A percentile compares a stretch with the other conserved stretches of the same genome.
These are phyloP conservation scores for Pseudomugil tenellus DNA, from an alignment of 2,797 vertebrate genomes.

Conservation along the genomic window DNA sequence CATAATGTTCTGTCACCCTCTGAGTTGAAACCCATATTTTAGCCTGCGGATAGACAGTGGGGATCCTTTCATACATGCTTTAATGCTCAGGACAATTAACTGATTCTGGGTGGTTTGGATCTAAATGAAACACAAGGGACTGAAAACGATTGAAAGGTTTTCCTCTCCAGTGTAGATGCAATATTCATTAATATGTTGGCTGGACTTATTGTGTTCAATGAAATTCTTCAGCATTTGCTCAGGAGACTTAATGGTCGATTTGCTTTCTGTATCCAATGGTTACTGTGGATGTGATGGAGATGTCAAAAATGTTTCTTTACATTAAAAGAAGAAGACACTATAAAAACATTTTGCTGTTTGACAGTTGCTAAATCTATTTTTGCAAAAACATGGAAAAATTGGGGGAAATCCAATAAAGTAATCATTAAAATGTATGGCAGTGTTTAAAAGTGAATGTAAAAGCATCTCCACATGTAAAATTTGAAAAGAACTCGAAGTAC, in stretches of 20 bases:
- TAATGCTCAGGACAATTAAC: slow-evolving; percentile 66
- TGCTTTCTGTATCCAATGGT: slow-evolving; percentile 15
- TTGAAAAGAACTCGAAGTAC: background rate
- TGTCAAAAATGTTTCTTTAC: background rate
- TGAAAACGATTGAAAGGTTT: slow-evolving; percentile 56
- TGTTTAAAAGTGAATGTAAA: background rate
- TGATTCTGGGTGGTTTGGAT: slow-evolving; percentile 65
- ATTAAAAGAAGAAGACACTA: background rate
- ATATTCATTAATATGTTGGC: slow-evolving; percentile 67
- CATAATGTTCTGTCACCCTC: slow-evolving; percentile 53
- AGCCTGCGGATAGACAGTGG: slow-evolving; percentile 38
- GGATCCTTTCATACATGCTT: slow-evolving; percentile 57
- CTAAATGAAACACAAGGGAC: slow-evolving; percentile 71
- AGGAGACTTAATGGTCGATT: slow-evolving; percentile 37
- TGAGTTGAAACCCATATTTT: slow-evolving; percentile 30
- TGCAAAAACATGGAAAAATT: background rate
- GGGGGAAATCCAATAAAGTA: background rate
- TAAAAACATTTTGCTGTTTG: background rate
- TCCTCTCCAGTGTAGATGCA: slow-evolving; percentile 45
- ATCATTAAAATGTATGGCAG: background rate
- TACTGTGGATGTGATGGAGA: slow-evolving; percentile 6
- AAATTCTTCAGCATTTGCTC: slow-evolving; percentile 41
- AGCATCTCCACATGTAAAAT: background rate
- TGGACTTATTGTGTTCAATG: slow-evolving; percentile 44
- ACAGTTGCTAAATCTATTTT: background rate